Evolutionary conservation across 2,888 invertebrate species (phyloP), one percentile per base, ranked within the genome.

Genomic region (Shargacucullia verbasci): DNA sequence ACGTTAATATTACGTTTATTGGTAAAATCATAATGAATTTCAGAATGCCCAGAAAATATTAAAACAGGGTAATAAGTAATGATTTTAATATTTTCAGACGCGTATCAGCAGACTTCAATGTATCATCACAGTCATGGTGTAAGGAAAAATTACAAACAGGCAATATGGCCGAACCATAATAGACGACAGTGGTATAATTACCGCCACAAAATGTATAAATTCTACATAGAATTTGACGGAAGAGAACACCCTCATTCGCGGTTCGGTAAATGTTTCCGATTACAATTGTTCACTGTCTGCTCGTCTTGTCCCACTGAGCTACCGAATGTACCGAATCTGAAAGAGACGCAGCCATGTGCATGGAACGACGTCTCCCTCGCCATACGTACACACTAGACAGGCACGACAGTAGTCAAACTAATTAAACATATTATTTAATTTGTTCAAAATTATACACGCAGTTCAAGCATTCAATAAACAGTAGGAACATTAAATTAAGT

Each of bases 271-370:
- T 58, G 58, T 47, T 78, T 82, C 81, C 80, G 79, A 45, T 71
- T 55, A 73, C 73, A 75, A 79, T 80, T 75, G 72, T 75, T 69
- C 73, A 74, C 78, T 73, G 79, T 73, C 70, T 70, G 34, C 52
- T 38, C 60, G 55, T 62, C 70, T 77, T 64, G 58, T 69, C 64
- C 47, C 66, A 59, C 53, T 67, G 53, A 59, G 45, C 49, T 57
- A 53, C 59, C 52, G 45, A 72, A 69, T 68, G 54, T 61, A 40
- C 55, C 25, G 27, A 38, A 63, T 60, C 55, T 39, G 69, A 77
- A 60, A 66, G 74, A 60, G 78, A 77, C 50, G 47, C 41, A 58
- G 58, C 52, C 59, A 67, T 62, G 62, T 67, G 64, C 56, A 58
- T 47, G 40, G 52, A 53, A 48, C 33, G 35, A 20, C 59, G 25